Percentiles rank a stretch among this genome's conserved stretches.
phyloP scores from a whole-genome alignment of 1,140 invertebrate species.

The Schmidtea mediterranea region DNA sequence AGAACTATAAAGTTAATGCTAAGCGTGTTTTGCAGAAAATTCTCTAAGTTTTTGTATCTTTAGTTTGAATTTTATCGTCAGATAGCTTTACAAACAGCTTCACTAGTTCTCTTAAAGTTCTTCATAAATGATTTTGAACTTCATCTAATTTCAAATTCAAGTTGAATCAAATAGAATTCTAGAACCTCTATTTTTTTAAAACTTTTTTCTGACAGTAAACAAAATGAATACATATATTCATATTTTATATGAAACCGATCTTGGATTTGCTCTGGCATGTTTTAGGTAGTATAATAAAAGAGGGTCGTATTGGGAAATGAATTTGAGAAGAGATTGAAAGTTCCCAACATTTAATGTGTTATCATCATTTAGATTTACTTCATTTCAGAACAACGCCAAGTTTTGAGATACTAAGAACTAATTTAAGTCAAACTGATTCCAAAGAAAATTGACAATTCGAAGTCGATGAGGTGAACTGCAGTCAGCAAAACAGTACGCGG shows the following conservation, averaged over 20 bases:
- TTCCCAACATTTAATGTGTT: no score
- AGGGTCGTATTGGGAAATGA: conserved; percentile 6
- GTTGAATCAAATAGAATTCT: conserved; percentile 5
- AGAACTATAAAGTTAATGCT: background rate
- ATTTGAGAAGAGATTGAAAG: conserved; percentile 1
- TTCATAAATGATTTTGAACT: no score
- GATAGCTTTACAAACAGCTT: no score
- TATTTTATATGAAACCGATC: conserved; percentile 7
- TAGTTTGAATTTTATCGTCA: no score
- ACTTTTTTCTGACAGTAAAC: conserved; percentile 2
- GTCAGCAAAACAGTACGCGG: no score
- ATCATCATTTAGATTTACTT: conserved; percentile 3
- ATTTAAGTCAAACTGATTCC: no score
- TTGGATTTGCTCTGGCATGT: conserved; percentile 4
- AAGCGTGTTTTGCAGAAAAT: no score
- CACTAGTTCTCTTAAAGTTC: no score
- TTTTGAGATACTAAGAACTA: background rate
- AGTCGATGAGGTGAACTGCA: no score
- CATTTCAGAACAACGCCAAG: conserved; percentile 4
- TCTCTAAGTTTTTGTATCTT: no score
- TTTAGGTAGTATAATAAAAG: background rate
- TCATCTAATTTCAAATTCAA: no score
- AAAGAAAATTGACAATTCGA: no score
- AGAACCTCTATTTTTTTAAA: conserved; percentile 6
- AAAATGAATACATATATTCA: conserved; percentile 3